phyloP scores from a whole-genome alignment of 2,888 invertebrate genomes.

The Stenoptilia bipunctidactyla region DNA sequence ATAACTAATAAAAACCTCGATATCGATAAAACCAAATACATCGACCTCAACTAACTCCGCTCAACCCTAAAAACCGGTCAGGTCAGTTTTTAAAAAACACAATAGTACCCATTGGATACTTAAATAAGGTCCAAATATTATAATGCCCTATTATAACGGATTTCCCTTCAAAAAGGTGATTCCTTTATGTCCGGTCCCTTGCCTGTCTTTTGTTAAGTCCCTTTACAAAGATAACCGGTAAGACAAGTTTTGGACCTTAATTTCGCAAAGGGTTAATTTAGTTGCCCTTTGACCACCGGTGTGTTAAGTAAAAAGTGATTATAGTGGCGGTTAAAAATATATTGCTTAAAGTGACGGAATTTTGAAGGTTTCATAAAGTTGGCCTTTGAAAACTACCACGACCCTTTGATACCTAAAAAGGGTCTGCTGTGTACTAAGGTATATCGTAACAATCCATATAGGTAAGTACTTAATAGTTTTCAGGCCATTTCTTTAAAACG shows the following conservation, averaged over 20 bases:
- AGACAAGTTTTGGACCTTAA: conserved; percentile 60
- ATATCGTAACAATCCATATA: no score
- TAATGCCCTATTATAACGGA: conserved; percentile 53
- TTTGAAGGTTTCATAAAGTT: no score
- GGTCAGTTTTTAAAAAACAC: conserved; percentile 62
- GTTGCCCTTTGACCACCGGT: conserved; percentile 45
- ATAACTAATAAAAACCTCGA: no score
- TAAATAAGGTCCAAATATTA: conserved; percentile 69
- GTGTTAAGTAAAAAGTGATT: conserved; percentile 21
- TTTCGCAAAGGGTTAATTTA: conserved; percentile 49
- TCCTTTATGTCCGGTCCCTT: conserved; percentile 66
- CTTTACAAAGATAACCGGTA: conserved; percentile 62
- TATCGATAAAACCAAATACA: conserved; percentile 6
- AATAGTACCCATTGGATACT: conserved; percentile 64
- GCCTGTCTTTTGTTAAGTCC: conserved; percentile 40
- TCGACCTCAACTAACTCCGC: conserved; percentile 16
- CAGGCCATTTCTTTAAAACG: no score
- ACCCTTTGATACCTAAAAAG: no score
- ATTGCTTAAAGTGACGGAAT: no score
- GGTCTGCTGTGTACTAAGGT: no score
- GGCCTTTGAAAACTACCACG: no score
- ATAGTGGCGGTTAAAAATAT: no score
- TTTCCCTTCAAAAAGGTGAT: conserved; percentile 27
- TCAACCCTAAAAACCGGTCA: conserved; percentile 53
- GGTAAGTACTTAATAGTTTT: no score